A percentile compares a stretch with the other conserved stretches of the same genome.
These are phyloP conservation scores for Plusia festucae DNA, from an alignment of 2,888 invertebrate species.

Conservation along the genomic window DNA sequence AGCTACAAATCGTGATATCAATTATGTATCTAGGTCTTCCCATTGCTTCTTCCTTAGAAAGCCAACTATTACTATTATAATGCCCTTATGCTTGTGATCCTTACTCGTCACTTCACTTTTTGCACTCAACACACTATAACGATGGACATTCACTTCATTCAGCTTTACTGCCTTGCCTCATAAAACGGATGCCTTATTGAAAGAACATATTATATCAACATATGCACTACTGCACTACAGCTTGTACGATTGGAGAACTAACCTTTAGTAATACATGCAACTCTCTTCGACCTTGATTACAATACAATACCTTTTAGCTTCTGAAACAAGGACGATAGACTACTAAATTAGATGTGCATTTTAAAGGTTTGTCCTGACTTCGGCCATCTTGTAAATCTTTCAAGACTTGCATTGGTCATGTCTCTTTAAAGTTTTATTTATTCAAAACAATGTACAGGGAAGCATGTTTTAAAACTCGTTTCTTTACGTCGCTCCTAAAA, in stretches of 20 bases:
- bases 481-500: too few relatives aligned
- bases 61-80: too few relatives aligned
- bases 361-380: background rate
- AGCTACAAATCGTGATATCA: too few relatives aligned
- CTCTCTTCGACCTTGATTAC: conserved; percentile 1
- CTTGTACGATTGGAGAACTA: background rate
- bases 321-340: conserved; percentile 3
- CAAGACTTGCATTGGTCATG: background rate
- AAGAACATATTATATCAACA: background rate
- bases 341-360: background rate
- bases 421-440: background rate
- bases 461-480: background rate
- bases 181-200: background rate
- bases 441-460: background rate
- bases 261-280: background rate
- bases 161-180: background rate
- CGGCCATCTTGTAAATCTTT: background rate
- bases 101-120: too few relatives aligned
- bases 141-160: background rate
- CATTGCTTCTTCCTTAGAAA: too few relatives aligned
- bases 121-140: background rate
- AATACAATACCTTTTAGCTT: background rate
- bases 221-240: background rate
- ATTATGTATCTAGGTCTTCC: too few relatives aligned
- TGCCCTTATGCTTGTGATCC: too few relatives aligned